Evolutionary conservation across 30 jellyfish, hydroid and myxozoan genomes (phyloP), one percentile per base, ranked within the genome.

Genomic region (Chironex yamaguchii): DNA sequence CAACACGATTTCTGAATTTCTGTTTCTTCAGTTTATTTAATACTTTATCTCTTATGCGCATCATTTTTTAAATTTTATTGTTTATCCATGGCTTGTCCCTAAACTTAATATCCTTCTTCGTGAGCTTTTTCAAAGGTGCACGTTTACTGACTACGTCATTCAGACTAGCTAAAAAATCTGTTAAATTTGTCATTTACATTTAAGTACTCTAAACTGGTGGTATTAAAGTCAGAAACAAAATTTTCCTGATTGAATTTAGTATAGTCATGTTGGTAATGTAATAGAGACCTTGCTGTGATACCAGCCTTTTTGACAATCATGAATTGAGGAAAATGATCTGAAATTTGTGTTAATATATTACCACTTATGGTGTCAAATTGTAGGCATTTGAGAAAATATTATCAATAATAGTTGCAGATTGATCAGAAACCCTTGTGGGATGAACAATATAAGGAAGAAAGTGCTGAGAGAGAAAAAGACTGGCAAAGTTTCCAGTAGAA

Each of bases 301-400:
- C 87, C 87, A 17, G 54, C 87, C 28, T 48, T 48, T 25, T 73
- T 48, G 68, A 69, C 82, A 69, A 69, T 69, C 29, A 69, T 9
- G 49, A 69, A 69, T 34, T 69, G 82, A 28, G 77, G 87, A 50
- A 70, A 70, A 32, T 70, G 84, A 36, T 70, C 72, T 70, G 84
- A 26, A 70, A 70, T 33, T 0, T 70, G 75, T 4, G 78, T 73
- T 50, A 77, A 23, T 23, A 77, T 77, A 36, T 58, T 77, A 2
- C 89, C 89, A 77, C 89, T 77, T 52, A 31, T 52, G 52, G 89
- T 77, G 54, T 77, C 80, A 20, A 77, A n/a, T n/a, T n/a, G n/a
- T n/a, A 48, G n/a, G 12, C n/a, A n/a, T 48, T 48, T 48, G 62
- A 48, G 62, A 48, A 48, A 48, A 48, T 48, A n/a, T 48, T 48